These are phyloP conservation scores for Tolmerus cingulatus DNA, from an alignment of 2,888 invertebrate species.

Conservation along the genomic window DNA sequence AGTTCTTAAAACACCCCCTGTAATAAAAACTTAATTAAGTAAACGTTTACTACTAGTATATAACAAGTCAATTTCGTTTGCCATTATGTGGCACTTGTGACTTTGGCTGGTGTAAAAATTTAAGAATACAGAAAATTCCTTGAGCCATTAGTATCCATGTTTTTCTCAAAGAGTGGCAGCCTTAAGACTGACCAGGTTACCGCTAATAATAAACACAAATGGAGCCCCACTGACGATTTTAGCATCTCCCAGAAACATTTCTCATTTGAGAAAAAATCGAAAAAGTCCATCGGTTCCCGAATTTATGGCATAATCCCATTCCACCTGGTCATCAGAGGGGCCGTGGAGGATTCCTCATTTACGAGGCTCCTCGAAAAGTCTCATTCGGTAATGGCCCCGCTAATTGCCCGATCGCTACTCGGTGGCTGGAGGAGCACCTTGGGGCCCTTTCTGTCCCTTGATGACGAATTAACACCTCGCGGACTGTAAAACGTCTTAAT, in stretches of 20 bases:
- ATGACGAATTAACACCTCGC: constrained; percentile 46
- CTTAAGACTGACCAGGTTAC: not conserved
- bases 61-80: not conserved
- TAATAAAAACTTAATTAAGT: too few species aligned
- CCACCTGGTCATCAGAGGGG: constrained; percentile 18
- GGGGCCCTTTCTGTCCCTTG: constrained; percentile 23
- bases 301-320: constrained; percentile 26
- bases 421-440: not conserved
- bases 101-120: not conserved
- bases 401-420: constrained; percentile 36
- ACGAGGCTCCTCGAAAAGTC: constrained; percentile 16
- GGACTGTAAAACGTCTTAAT: constrained; percentile 46
- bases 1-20: too few species aligned
- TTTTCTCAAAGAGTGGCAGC: not conserved
- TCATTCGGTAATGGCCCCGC: constrained; percentile 35
- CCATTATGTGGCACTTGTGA: not conserved
- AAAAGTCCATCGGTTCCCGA: not conserved
- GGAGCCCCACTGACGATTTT: constrained; percentile 2
- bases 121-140: not conserved
- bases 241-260: constrained; percentile 14
- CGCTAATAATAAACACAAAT: constrained; percentile 32
- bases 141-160: not conserved
- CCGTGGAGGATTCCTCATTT: constrained; percentile 1
- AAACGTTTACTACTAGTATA: too few species aligned
- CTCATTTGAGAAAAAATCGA: not conserved